Base-by-base conservation (phyloP, 2,113 vertebrate species). In the Vulpes ferrilata region DNA sequence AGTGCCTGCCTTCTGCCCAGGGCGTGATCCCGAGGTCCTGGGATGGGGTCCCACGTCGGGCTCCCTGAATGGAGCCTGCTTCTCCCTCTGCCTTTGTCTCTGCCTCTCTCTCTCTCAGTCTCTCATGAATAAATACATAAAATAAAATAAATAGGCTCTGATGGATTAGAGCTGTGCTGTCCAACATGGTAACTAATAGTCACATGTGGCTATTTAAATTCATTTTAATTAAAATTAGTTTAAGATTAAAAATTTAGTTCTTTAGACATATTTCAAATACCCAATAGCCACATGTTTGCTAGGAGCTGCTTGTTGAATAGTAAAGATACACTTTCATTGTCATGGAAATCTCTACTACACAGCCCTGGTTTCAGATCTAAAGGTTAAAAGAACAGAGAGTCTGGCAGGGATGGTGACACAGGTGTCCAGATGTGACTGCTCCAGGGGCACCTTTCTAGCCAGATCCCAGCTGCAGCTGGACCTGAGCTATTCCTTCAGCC, bases 191-290 rank as follows among this genome's bases (percentile, higher is more conserved):
- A 92, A 71, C 19, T 13, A 83, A 83, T 35, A 95, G 59, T 12
- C 23, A 88, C 5, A 25, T 23, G 15, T 64, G 32, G 23, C 13
- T 95, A 74, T 60, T 73, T 91, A 74, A 59, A 55, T 93, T 73
- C 15, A 67, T 60, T 91, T 81, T 82, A 93, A 86, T 62, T 71
- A 67, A 48, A 83, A 38, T 35, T 59, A 87, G 91, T 57, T 55
- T 55, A 88, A 59, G 97, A 92, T 38, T 53, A 11, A 67, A 95
- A 89, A 64, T 48, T 73, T 25, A 90, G 6, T 59, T 76, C 38
- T 69, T 88, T 19, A 60, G 43, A 22, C 27, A 76, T 11, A 38
- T 48, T 71, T 64, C 32, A 71, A 83, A 10, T 38, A 48, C 15
- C 90, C 51, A 55, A 0, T 55, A 76, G 67, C 13, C 38, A 83